phyloP scores from a whole-genome alignment of 2,888 invertebrate species.

The Halictus ligatus region DNA sequence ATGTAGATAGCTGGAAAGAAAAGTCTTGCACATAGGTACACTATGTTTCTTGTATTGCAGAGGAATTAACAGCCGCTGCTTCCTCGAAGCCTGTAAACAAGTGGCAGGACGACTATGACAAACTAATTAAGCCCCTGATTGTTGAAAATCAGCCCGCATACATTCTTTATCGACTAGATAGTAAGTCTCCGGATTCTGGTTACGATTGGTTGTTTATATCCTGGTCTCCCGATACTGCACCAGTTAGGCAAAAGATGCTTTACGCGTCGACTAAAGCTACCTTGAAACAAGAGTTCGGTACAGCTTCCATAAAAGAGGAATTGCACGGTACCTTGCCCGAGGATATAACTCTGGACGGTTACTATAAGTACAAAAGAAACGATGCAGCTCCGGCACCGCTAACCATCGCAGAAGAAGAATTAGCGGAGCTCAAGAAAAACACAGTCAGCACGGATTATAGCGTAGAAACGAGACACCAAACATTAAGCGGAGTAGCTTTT shows the following conservation, averaged over 20 bases:
- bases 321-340: constrained; percentile 94
- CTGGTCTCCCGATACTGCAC: constrained; percentile 97
- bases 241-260: constrained; percentile 97
- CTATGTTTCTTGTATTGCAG: constrained; percentile 84
- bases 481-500: constrained; percentile 95
- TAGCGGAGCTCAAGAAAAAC: constrained; percentile 91
- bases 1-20: neutral
- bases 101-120: constrained; percentile 95
- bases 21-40: neutral
- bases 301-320: constrained; percentile 97
- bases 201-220: constrained; percentile 97
- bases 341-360: constrained; percentile 93
- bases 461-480: constrained; percentile 94
- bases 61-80: constrained; percentile 90
- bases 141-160: constrained; percentile 95
- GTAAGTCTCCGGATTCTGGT: constrained; percentile 90
- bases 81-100: constrained; percentile 89
- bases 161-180: constrained; percentile 91
- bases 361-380: constrained; percentile 91
- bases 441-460: constrained; percentile 90
- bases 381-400: constrained; percentile 95
- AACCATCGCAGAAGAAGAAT: constrained; percentile 94
- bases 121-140: constrained; percentile 89
- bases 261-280: constrained; percentile 99
- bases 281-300: constrained; percentile 97